phyloP scores from a whole-genome alignment of 2,113 vertebrate species.

The Felis chaus region DNA sequence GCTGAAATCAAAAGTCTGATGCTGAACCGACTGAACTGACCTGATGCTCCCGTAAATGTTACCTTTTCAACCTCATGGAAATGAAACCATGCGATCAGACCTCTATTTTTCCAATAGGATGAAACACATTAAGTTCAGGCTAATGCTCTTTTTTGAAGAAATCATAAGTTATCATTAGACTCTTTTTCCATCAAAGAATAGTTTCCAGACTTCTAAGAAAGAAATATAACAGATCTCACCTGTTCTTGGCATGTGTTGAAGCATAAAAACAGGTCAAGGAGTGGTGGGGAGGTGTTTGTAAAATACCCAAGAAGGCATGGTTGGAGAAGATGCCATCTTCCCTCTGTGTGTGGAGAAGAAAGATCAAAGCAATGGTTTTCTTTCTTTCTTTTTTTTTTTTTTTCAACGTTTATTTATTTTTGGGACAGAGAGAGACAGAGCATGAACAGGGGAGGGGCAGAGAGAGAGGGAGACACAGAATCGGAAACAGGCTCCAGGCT shows the following conservation, averaged over 20 bases:
- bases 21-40: too few relatives aligned
- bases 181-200: neutral
- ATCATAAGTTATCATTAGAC: neutral
- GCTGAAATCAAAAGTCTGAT: too few relatives aligned
- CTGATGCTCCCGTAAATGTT: accelerated
- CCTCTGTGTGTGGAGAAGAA: neutral
- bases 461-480: too few relatives aligned
- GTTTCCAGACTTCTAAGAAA: conserved; percentile 14
- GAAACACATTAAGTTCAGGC: neutral
- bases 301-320: neutral
- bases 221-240: neutral
- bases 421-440: too few relatives aligned
- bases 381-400: too few relatives aligned
- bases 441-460: too few relatives aligned
- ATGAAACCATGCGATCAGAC: neutral
- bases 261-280: neutral
- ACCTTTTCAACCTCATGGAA: neutral
- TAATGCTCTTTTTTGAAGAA: neutral
- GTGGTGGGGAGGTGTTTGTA: neutral
- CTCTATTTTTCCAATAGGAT: neutral
- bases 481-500: too few relatives aligned
- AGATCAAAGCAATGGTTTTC: neutral
- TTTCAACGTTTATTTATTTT: too few relatives aligned
- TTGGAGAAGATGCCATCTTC: neutral
- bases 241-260: neutral